A percentile compares a stretch with the other conserved stretches of the same genome.
phyloP scores from a whole-genome alignment of 2,888 invertebrate species.

The Aphodius granarius region DNA sequence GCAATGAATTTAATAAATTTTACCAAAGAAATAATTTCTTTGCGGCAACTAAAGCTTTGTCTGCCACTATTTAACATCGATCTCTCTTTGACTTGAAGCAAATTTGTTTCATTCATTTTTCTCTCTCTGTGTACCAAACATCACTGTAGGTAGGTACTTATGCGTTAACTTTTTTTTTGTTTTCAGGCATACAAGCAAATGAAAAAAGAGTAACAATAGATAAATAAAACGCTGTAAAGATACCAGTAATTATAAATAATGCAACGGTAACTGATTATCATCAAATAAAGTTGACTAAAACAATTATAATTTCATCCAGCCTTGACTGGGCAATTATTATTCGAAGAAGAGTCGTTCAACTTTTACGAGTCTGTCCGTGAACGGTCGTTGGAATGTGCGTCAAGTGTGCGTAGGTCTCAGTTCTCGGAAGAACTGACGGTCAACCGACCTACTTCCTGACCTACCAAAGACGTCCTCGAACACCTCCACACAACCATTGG shows the following conservation, averaged over 20 bases:
- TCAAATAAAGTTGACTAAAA: not conserved
- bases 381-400: not conserved
- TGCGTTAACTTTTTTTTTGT: too few species aligned
- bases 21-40: too few species aligned
- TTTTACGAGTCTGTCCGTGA: not conserved
- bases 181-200: too few species aligned
- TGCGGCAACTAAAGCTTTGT: too few species aligned
- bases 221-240: not conserved
- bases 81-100: too few species aligned
- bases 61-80: too few species aligned
- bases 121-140: too few species aligned
- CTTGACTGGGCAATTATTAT: not conserved
- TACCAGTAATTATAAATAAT: not conserved
- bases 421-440: not conserved
- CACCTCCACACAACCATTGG: not conserved
- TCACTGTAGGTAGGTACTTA: too few species aligned
- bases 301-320: not conserved
- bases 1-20: too few species aligned
- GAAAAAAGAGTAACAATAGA: too few species aligned
- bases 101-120: too few species aligned
- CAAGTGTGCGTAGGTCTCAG: not conserved
- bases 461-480: not conserved
- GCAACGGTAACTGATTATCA: not conserved
- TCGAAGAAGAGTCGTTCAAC: not conserved
- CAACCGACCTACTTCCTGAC: not conserved